Base-by-base conservation (phyloP, 2,797 vertebrate genomes). In the Strix occidentalis region DNA sequence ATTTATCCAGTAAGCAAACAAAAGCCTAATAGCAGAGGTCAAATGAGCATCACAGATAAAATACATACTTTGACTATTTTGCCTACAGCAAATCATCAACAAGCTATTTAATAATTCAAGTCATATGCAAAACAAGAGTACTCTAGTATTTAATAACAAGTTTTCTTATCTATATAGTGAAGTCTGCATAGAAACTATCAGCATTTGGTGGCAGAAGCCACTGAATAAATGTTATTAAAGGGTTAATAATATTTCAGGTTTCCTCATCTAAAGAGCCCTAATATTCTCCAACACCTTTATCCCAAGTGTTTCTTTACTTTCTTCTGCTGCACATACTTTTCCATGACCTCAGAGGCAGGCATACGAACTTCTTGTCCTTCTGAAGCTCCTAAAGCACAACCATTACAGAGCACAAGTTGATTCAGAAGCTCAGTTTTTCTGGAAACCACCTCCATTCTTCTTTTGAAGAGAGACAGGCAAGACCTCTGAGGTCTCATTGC, bases 1-100 rank as follows among this genome's bases (percentile, higher is more conserved):
- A 25, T n/a, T 88, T 61, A 90, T 41, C 72, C 88, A 69, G 33
- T 43, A 68, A 74, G 87, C 89, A 90, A 94, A 94, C 89, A 90
- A 3, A 0, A 48, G 63, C 37, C 68, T 33, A 37, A 79, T 0
- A 85, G 68, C 71, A 11, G 11, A 9, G 48, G 64, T 66, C 71
- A 50, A 65, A 56, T 0, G 1, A 66, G 66, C 64, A 48, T 6
- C 56, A 10, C 33, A 35, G 64, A 63, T 17, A 61, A 86, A 88
- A 88, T 1, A 50, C 63, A 53, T 16, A 20, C 43, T 81, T 48
- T 0, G 11, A 56, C 45, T 77, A 11, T 18, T 56, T 18, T 50
- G 87, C 84, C 92, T 25, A 24, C 31, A 83, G 68, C 31, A 87
- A 69, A 58, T 57, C 15, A 84, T 88, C 46, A 63, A 77, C 75